Evolutionary conservation across 1,140 invertebrate genomes (phyloP), one percentile per base, ranked within the genome.

Genomic region (Drosophila pseudoananassae): DNA sequence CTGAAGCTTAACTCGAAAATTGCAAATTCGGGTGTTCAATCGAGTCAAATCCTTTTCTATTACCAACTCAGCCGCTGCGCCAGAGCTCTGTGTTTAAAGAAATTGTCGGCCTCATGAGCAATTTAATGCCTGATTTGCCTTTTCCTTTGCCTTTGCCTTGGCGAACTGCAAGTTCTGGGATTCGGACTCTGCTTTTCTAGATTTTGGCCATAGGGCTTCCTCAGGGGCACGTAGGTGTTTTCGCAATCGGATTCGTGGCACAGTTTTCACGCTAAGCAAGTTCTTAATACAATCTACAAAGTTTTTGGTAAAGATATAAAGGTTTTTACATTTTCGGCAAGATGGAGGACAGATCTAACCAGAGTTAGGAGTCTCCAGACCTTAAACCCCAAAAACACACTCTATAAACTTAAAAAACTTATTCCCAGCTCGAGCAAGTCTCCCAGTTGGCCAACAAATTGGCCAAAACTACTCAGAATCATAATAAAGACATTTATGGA

Each of bases 11-110:
- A 87, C 83, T 88, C 65, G 83, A 87, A 87, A 87, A 87, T 88
- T 88, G 75, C 83, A 87, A 87, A 87, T 87, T 87, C 82, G 82
- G 83, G 82, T 85, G 81, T 82, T 82, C 81, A 87, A 84, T 81
- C 58, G 68, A 68, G 57, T 84, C 68, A 77, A 83, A 83, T 83
- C 76, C 71, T 84, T 84, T 84, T 83, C 81, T 83, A 83, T 84
- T 73, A 84, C 69, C 71, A 73, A 75, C 72, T 76, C 59, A 51
- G 36, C 55, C 55, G 66, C 79, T 29, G 50, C 10, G n/a, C 63
- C 23, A 49, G 64, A 49, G 64, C 60, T 77, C 83, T 88, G 71
- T 87, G 83, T 76, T 87, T 87, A 87, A 78, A 68, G 65, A 87
- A 87, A 87, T 88, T 87, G 82, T 87, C 78, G 80, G 71, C 70